These are phyloP conservation scores for Gadopsis marmoratus DNA, from an alignment of 2,797 vertebrate genomes.

Conservation along the genomic window DNA sequence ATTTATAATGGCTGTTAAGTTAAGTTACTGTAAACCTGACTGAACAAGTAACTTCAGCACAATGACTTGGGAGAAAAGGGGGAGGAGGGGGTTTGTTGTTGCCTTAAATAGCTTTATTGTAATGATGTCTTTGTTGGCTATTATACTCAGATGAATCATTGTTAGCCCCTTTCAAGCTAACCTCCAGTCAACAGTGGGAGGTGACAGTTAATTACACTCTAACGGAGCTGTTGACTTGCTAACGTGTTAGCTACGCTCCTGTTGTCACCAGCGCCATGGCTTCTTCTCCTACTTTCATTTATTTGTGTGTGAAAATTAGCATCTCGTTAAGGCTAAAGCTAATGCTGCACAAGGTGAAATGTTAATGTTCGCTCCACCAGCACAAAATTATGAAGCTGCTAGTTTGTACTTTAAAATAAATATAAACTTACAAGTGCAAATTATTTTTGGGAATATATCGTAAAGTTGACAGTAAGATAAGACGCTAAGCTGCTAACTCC, in stretches of 20 bases:
- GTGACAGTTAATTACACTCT: slow-evolving; percentile 50
- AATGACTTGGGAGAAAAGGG: slow-evolving; percentile 33
- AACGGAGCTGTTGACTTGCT: slow-evolving; percentile 58
- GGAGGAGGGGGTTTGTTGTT: slow-evolving; percentile 39
- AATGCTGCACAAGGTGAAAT: neutral
- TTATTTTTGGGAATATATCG: no score
- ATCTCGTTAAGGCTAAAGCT: no score
- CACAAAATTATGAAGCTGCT: no score
- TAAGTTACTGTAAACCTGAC: no score
- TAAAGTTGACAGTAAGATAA: neutral
- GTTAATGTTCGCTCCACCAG: no score
- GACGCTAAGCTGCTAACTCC: neutral
- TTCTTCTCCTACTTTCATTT: neutral
- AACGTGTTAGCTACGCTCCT: neutral
- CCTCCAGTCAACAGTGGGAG: slow-evolving; percentile 44
- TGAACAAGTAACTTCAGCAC: slow-evolving; percentile 29
- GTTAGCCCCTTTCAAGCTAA: slow-evolving; percentile 50
- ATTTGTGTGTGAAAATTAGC: no score
- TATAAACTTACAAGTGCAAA: no score
- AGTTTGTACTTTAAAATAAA: no score
- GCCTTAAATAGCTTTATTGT: slow-evolving; percentile 72
- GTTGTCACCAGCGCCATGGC: neutral
- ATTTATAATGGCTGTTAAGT: no score
- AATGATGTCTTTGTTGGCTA: slow-evolving; percentile 56
- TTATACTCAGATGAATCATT: slow-evolving; percentile 62